Evolutionary conservation across 2,797 vertebrate genomes (phyloP), one percentile per base, ranked within the genome.

Genomic region (Hipposideros larvatus): DNA sequence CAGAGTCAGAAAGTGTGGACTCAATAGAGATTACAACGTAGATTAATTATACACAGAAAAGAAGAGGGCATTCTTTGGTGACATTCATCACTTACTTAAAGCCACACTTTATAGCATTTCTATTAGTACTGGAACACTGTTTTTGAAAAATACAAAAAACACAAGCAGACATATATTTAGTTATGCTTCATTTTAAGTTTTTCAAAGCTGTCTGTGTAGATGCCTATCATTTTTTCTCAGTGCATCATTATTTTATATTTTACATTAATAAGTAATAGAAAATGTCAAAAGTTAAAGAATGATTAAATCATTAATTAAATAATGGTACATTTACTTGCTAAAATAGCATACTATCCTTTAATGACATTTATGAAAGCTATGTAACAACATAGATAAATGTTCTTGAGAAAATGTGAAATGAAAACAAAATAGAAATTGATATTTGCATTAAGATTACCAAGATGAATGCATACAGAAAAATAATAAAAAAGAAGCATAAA

Each of bases 341-440:
- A 96, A 77, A 55, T 31, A 92, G n/a, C 10, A 19, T 91, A 26
- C n/a, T 31, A 37, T 83, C 15, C 43, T 41, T 74, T 57, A 83
- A 77, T 73, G 53, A 70, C 7, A 88, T 57, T 68, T 65, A 2
- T 57, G 22, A 91, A 87, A 34, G 11, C 70, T 41, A n/a, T 31
- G 0, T 31, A 51, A 14, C 14, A 86, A 89, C n/a, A 48, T 22
- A 79, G n/a, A 46, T 87, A 96, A 95, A 91, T 79, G 2, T 93
- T 75, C 15, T 22, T 93, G n/a, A 90, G 28, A 92, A 96, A 88
- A 88, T 48, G 4, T 57, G 24, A 91, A 22, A 70, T 68, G 34
- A 88, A 93, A 78, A 77, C 16, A 66, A 82, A 73, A 80, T 37
- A 96, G 34, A 95, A 93, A 85, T 70, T 70, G 19, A 91, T 83